These are phyloP conservation scores for Hypomecis punctinalis DNA, from an alignment of 2,888 invertebrate genomes.

Conservation along the genomic window DNA sequence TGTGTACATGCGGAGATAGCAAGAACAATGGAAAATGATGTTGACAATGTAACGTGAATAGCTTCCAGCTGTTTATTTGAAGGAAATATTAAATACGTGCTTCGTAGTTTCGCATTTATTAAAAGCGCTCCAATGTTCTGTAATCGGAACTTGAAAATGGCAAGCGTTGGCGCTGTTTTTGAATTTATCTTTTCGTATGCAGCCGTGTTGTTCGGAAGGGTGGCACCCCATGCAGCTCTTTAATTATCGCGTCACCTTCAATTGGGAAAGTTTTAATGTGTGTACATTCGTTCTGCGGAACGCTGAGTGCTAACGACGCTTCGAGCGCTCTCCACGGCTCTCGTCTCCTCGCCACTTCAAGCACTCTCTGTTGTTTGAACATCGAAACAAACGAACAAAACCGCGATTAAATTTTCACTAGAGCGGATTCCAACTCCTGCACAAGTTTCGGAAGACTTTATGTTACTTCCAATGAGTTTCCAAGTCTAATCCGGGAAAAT, in stretches of 20 bases:
- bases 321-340: slow-evolving; percentile 70
- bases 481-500: slow-evolving; percentile 29
- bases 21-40: slow-evolving; percentile 62
- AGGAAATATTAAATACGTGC: slow-evolving; percentile 14
- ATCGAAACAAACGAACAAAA: slow-evolving; percentile 71
- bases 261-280: slow-evolving; percentile 80
- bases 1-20: slow-evolving; percentile 53
- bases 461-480: slow-evolving; percentile 39
- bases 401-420: slow-evolving; percentile 64
- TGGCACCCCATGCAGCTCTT: slow-evolving; percentile 59
- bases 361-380: slow-evolving; percentile 76
- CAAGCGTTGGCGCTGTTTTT: slow-evolving; percentile 35
- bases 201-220: slow-evolving; percentile 49
- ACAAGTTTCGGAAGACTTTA: slow-evolving; percentile 35
- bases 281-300: slow-evolving; percentile 72
- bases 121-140: slow-evolving; percentile 6
- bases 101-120: slow-evolving; percentile 34
- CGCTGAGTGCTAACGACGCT: slow-evolving; percentile 68
- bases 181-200: slow-evolving; percentile 52
- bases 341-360: slow-evolving; percentile 65
- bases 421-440: slow-evolving; percentile 49
- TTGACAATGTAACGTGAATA: slow-evolving; percentile 61
- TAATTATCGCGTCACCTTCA: slow-evolving; percentile 74
- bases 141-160: slow-evolving; percentile 24
- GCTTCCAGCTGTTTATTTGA: slow-evolving; percentile 41